Evolutionary conservation across 2,797 vertebrate species (phyloP), one percentile per base, ranked within the genome.

Genomic region (Syngnathus rostellatus): DNA sequence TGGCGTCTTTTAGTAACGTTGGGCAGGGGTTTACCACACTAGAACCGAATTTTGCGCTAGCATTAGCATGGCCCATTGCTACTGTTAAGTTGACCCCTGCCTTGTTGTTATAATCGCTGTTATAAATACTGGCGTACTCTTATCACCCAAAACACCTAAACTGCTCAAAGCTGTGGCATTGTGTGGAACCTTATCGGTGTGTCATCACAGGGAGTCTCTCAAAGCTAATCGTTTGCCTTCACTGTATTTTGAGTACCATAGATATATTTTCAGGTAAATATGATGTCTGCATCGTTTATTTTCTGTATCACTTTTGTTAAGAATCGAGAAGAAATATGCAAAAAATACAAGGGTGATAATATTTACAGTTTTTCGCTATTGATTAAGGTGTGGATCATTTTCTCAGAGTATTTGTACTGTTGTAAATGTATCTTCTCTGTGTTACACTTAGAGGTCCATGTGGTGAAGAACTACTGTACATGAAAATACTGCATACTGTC

Each of bases 131-230:
- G 25, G 6, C 39, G 40, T 21, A 43, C 59, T 14, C 16, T 14
- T 21, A 46, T 46, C 45, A 46, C 45, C 58, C 12, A 25, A 63
- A 25, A 61, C n/a, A n/a, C n/a, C 59, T 43, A 45, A 45, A 62
- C 21, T 45, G 40, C 41, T 45, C 5, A 43, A 43, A 62, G 21
- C n/a, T 16, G 6, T 37, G 7, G 38, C 58, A 21, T 21, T 41
- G 19, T 41, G 6, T 45, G 60, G 11, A 23, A 62, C 38, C 6
- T 41, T 21, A 8, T 21, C 19, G 12, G 39, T 41, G 59, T 61
- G 19, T 61, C 9, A 61, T 40, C 37, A 58, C 4, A 25, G 25
- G 21, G 53, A 54, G 21, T 54, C 53, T 7, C 53, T 25, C n/a
- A 59, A 38, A 59, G 17, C 57, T 8, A 39, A 2, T 23, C 19